Evolutionary conservation across 2,888 invertebrate species (phyloP).

Genomic region (Thyatira batis): DNA sequence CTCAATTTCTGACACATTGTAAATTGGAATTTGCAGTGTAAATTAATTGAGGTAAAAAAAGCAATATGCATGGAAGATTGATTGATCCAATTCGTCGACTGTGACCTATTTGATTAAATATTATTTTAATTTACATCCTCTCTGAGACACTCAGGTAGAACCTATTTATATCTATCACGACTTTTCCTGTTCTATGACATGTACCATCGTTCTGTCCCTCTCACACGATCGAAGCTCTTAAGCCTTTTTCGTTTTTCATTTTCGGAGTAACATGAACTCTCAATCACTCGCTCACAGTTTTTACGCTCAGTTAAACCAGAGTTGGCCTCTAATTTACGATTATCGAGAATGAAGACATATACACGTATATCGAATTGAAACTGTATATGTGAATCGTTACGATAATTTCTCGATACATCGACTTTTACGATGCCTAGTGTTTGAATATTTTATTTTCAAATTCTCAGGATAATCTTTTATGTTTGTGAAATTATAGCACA

Average conservation of each 20-base stretch:
- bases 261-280: conserved; percentile 75
- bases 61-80: conserved; percentile 44
- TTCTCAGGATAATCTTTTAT: conserved; percentile 47
- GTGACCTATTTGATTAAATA: conserved; percentile 13
- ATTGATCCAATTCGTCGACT: conserved; percentile 38
- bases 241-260: conserved; percentile 59
- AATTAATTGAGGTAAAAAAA: conserved; percentile 37
- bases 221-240: conserved; percentile 49
- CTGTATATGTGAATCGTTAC: conserved; percentile 40
- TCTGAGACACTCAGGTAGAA: conserved; percentile 22
- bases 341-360: conserved; percentile 71
- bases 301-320: conserved; percentile 74
- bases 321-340: conserved; percentile 74
- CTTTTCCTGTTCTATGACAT: conserved; percentile 46
- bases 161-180: conserved; percentile 27
- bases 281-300: conserved; percentile 73
- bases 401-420: conserved; percentile 56
- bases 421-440: conserved; percentile 54
- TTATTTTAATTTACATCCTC: conserved; percentile 37
- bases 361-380: conserved; percentile 55
- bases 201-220: conserved; percentile 46
- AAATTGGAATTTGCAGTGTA: conserved; percentile 54
- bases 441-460: conserved; percentile 21
- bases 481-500: conserved; percentile 30
- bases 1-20: conserved; percentile 56